Conservation (phyloP, 1,140 invertebrate species). For the Drosophila azteca region DNA sequence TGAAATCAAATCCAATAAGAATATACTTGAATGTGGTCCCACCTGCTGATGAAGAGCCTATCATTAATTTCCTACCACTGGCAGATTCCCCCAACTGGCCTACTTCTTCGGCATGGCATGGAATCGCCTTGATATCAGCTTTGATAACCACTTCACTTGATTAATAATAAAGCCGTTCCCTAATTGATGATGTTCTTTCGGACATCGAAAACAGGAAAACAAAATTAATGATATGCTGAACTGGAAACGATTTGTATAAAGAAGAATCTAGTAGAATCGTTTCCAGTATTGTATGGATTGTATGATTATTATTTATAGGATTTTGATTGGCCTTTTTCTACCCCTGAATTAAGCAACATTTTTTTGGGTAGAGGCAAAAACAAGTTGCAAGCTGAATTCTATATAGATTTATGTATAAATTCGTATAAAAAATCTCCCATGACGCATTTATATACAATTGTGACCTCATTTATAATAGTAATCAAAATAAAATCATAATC, state of each 20-base stretch:
- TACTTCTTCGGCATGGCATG: slow-evolving; percentile 25
- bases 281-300: too few relatives aligned
- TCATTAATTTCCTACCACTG: slow-evolving; percentile 35
- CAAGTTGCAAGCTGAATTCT: not conserved
- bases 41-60: slow-evolving; percentile 6
- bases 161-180: slow-evolving; percentile 32
- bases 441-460: slow-evolving; percentile 22
- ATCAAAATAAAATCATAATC: slow-evolving; percentile 15
- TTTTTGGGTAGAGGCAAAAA: not conserved
- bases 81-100: slow-evolving; percentile 28
- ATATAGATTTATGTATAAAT: slow-evolving; percentile 7
- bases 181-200: slow-evolving; percentile 20
- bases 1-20: too few relatives aligned
- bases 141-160: slow-evolving; percentile 17
- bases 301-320: too few relatives aligned
- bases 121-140: not conserved
- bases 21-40: too few relatives aligned
- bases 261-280: not conserved
- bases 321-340: too few relatives aligned
- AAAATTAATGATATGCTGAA: slow-evolving; percentile 2
- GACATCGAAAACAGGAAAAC: not conserved
- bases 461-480: slow-evolving; percentile 39
- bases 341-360: too few relatives aligned
- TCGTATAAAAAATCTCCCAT: slow-evolving; percentile 14
- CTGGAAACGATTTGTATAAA: slow-evolving; percentile 13